A percentile compares a stretch with the other conserved stretches of the same genome.
Evolutionary conservation across 2,113 vertebrate genomes (phyloP).

Genomic region (Cnemophilus loriae): DNA sequence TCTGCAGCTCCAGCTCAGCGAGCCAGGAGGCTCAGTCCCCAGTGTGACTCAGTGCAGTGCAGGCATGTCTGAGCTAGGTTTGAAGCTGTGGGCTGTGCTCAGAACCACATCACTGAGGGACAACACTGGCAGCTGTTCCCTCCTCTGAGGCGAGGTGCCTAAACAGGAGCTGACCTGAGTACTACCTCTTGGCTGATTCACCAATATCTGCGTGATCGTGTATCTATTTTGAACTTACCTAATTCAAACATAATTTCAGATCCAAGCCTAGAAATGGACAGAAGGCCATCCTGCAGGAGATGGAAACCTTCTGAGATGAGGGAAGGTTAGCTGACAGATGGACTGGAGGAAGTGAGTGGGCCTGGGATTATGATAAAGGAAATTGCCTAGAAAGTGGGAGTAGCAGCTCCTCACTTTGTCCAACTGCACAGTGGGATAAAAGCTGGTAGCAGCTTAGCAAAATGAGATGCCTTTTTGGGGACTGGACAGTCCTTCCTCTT

Average conservation of each 20-base stretch:
- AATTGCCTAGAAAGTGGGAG: neutral
- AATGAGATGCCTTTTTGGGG: neutral
- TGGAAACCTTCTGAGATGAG: constrained; percentile 11
- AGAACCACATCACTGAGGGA: neutral
- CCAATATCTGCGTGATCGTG: neutral
- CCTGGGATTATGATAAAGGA: constrained; percentile 26
- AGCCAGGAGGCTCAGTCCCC: neutral
- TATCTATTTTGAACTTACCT: neutral
- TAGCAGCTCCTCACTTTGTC: neutral
- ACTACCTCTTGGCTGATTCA: neutral
- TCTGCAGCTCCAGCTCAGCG: neutral
- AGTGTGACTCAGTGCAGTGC: neutral
- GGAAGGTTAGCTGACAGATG: constrained; percentile 46
- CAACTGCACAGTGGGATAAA: neutral
- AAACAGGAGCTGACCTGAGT: neutral
- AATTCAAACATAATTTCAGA: neutral
- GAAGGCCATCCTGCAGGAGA: constrained; percentile 40
- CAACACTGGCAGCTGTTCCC: neutral
- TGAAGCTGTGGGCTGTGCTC: neutral
- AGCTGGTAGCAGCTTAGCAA: neutral
- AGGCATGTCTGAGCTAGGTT: neutral
- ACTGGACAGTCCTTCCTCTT: neutral
- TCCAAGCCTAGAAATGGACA: constrained; percentile 1
- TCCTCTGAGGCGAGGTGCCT: neutral
- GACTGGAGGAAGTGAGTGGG: constrained; percentile 35